Evolutionary conservation across 2,113 vertebrate species (phyloP).

Genomic region (Phainopepla nitens): DNA sequence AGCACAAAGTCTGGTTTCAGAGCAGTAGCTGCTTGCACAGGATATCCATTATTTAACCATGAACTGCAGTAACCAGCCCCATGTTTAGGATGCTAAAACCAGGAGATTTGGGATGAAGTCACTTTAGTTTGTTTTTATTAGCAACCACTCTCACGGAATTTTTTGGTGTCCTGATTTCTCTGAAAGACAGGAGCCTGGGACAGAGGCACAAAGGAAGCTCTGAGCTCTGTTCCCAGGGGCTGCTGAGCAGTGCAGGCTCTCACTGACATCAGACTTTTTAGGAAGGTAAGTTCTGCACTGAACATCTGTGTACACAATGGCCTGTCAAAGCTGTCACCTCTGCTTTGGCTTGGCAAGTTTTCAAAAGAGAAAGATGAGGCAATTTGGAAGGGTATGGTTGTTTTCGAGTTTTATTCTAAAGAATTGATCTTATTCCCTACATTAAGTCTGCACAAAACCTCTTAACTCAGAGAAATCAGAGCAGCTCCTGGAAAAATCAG

Average conservation of each 20-base stretch:
- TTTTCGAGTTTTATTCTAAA: neutral
- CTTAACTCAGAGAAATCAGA: accelerated
- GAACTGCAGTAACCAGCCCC: neutral
- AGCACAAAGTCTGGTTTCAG: neutral
- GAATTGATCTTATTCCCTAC: accelerated
- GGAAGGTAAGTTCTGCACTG: neutral
- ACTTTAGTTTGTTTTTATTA: neutral
- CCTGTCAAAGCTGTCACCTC: neutral
- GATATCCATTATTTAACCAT: neutral
- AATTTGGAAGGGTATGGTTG: neutral
- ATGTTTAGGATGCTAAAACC: neutral
- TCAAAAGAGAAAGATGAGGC: neutral
- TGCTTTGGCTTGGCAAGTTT: neutral
- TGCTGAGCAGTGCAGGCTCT: neutral
- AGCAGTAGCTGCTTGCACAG: neutral
- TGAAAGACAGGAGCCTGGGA: neutral
- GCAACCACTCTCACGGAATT: neutral
- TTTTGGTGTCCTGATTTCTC: neutral
- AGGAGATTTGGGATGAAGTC: neutral
- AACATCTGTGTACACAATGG: accelerated
- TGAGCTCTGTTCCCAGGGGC: neutral
- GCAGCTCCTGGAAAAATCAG: neutral
- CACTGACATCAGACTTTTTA: neutral
- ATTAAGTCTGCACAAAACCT: neutral
- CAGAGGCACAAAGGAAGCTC: neutral